Evolutionary conservation across 2,888 invertebrate species (phyloP).

Genomic region (Pseudococcus longispinus): DNA sequence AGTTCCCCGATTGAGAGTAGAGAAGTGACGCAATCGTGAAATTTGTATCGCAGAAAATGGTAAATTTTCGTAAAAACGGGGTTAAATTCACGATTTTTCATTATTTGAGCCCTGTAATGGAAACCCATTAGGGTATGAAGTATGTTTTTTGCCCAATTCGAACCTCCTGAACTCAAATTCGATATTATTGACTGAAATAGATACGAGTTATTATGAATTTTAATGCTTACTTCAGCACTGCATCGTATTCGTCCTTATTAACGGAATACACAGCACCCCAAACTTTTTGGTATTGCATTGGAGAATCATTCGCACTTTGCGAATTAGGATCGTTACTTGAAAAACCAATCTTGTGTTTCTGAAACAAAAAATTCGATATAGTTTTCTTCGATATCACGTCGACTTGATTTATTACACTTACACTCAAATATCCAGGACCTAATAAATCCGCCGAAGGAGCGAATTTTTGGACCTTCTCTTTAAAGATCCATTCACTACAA

Average conservation of each 20-base stretch:
- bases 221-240: not conserved
- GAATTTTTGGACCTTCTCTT: not conserved
- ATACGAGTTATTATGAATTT: not conserved
- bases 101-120: no score
- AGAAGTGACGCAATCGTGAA: no score
- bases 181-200: no score
- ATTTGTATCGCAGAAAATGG: no score
- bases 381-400: not conserved
- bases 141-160: no score
- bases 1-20: no score
- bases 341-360: slow-evolving; percentile 10
- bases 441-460: slow-evolving; percentile 24
- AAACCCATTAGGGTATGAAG: no score
- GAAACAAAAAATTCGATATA: not conserved
- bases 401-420: not conserved
- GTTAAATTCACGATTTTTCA: no score
- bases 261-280: slow-evolving; percentile 25
- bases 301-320: not conserved
- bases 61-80: no score
- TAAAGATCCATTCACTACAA: slow-evolving; percentile 23
- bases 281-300: not conserved
- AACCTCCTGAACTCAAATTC: no score
- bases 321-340: not conserved
- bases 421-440: slow-evolving; percentile 6
- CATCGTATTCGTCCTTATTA: not conserved